Percentiles rank a stretch among this genome's conserved stretches.
Evolutionary conservation across 2,888 invertebrate genomes (phyloP).

Genomic region (Netelia inedita): DNA sequence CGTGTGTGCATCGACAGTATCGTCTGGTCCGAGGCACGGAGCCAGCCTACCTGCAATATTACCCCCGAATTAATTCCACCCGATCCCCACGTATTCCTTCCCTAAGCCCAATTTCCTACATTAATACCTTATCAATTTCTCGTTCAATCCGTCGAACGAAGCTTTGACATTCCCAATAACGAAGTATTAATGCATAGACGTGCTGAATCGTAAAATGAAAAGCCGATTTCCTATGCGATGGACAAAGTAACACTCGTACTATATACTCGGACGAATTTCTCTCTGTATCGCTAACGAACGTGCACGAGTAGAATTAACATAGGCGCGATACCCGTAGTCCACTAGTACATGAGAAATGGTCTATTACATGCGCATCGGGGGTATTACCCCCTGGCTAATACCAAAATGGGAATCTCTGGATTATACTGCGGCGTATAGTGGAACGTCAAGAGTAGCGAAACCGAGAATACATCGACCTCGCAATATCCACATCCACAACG

Average conservation of each 20-base stretch:
- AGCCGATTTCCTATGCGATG: too few species aligned
- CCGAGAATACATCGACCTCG: neutral
- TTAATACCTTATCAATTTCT: neutral
- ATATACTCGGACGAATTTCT: neutral
- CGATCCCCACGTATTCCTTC: neutral
- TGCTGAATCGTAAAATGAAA: too few species aligned
- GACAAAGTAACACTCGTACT: too few species aligned
- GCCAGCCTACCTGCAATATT: slow-evolving; percentile 92
- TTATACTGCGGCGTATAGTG: slow-evolving; percentile 9
- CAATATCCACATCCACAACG: too few species aligned
- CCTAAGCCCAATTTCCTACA: neutral
- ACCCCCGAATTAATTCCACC: slow-evolving; percentile 30
- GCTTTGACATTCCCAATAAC: too few species aligned
- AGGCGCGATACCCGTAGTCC: neutral
- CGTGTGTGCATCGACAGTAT: slow-evolving; percentile 94
- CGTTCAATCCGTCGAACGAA: too few species aligned
- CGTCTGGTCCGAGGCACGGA: slow-evolving; percentile 96
- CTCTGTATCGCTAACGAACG: neutral
- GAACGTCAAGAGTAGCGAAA: slow-evolving; percentile 24
- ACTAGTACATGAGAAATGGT: neutral
- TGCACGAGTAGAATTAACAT: neutral
- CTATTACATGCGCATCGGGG: neutral
- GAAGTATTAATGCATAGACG: too few species aligned
- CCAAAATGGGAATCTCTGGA: slow-evolving; percentile 18
- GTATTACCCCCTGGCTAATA: neutral